Base-by-base conservation (phyloP, 2,797 vertebrate genomes). In the Alosa sapidissima region DNA sequence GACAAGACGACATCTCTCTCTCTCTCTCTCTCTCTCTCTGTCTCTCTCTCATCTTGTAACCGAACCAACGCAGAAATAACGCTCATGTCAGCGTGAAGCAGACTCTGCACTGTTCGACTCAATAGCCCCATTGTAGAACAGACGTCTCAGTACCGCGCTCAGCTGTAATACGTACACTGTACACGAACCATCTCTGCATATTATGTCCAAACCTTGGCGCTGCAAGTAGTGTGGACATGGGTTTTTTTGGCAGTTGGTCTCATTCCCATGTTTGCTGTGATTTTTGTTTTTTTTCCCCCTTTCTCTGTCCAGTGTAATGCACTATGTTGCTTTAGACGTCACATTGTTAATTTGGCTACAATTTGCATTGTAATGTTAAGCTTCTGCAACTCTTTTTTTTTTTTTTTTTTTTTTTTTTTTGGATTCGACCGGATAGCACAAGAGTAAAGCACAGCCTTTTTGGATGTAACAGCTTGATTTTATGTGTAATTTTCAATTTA, bases 1-100 rank as follows among this genome's bases (percentile, higher is more conserved):
- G 90, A 89, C 87, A 90, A 87, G 91, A 90, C 10, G 82, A 92
- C 90, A 90, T 92, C 89, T 87, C 91, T 92, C 62, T 65, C 62
- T 90, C 89, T 90, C 24, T 88, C 88, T 92, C 89, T 87, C 91
- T 92, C 62, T 65, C 62, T 65, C n/a, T 65, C 62, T 24, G 62
- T 28, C 62, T 24, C 62, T 28, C 24, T 68, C 62, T 68, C 65
- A 72, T 41, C 65, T 28, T 72, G 65, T 72, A 72, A 72, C 65
- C 28, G 65, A 72, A 72, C 65, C 65, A 72, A 72, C 28, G 33
- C 65, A 33, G 65, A 72, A 72, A 72, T 72, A 72, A 72, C 28
- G 65, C 65, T 72, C 65, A 72, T 28, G 28, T 72, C 65, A 72
- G 65, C 65, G 33, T 72, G 28, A 36, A 72, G 65, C 65, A 72